phyloP scores from a whole-genome alignment of 2,113 vertebrate species.

The Hypocryptadius cinnamomeus region DNA sequence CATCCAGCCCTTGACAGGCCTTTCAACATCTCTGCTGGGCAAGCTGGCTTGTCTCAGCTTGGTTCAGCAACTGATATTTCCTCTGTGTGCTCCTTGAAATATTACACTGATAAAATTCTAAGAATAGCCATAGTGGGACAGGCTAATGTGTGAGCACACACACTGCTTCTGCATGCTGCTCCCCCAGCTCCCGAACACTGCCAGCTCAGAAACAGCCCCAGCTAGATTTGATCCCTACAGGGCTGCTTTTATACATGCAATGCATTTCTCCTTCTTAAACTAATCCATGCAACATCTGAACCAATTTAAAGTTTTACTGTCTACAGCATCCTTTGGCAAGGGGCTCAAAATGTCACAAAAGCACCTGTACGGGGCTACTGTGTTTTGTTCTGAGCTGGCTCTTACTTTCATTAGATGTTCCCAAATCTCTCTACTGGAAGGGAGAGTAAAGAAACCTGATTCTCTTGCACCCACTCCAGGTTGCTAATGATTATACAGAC shows the following conservation, averaged over 20 bases:
- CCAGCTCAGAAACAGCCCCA: not conserved
- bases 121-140: not conserved
- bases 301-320: not conserved
- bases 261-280: not conserved
- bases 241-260: not conserved
- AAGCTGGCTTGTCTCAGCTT: not conserved
- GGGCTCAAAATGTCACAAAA: not conserved
- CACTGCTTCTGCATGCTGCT: not conserved
- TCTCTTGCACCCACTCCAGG: not conserved
- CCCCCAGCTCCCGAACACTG: not conserved
- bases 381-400: not conserved
- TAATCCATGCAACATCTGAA: not conserved
- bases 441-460: not conserved
- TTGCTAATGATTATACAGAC: not conserved
- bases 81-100: not conserved
- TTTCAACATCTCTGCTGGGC: not conserved
- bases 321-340: not conserved
- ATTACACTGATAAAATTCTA: not conserved
- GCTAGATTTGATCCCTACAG: not conserved
- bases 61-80: not conserved
- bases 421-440: not conserved
- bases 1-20: not conserved
- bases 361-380: rapidly evolving
- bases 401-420: not conserved
- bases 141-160: not conserved